Evolutionary conservation across 2,113 vertebrate genomes (phyloP).

Genomic region (Stictonetta naevosa): DNA sequence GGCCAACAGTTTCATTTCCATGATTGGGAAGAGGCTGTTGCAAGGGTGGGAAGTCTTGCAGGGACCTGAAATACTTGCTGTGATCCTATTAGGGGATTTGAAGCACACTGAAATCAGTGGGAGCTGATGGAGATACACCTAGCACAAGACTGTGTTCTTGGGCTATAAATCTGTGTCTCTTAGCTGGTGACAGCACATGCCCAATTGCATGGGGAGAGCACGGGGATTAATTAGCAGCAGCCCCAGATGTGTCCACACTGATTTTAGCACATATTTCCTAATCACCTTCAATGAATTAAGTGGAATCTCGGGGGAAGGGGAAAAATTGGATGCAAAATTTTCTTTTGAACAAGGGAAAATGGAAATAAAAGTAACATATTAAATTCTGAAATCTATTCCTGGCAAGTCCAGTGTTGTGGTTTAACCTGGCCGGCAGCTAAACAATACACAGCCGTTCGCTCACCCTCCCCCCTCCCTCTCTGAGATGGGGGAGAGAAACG

Average conservation of each 20-base stretch:
- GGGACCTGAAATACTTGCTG: background rate
- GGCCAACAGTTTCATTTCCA: background rate
- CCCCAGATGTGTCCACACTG: background rate
- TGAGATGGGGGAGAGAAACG: too few relatives aligned
- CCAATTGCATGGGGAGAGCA: rapidly evolving
- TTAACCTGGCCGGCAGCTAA: too few relatives aligned
- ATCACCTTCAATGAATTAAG: background rate
- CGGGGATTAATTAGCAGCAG: background rate
- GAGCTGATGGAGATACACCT: background rate
- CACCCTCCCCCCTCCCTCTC: too few relatives aligned
- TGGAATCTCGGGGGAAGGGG: background rate
- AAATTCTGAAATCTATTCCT: too few relatives aligned
- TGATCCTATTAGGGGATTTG: background rate
- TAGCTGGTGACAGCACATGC: background rate
- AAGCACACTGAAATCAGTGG: background rate
- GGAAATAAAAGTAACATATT: too few relatives aligned
- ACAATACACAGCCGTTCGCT: too few relatives aligned
- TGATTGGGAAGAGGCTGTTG: background rate
- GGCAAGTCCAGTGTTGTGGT: too few relatives aligned
- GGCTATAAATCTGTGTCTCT: background rate
- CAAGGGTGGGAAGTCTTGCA: background rate
- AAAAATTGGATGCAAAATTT: too few relatives aligned
- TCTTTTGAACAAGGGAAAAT: too few relatives aligned
- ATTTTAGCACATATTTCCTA: background rate
- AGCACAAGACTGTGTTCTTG: too few relatives aligned